phyloP scores from a whole-genome alignment of 2,888 invertebrate species.

The Brachypalpus laphriformis region DNA sequence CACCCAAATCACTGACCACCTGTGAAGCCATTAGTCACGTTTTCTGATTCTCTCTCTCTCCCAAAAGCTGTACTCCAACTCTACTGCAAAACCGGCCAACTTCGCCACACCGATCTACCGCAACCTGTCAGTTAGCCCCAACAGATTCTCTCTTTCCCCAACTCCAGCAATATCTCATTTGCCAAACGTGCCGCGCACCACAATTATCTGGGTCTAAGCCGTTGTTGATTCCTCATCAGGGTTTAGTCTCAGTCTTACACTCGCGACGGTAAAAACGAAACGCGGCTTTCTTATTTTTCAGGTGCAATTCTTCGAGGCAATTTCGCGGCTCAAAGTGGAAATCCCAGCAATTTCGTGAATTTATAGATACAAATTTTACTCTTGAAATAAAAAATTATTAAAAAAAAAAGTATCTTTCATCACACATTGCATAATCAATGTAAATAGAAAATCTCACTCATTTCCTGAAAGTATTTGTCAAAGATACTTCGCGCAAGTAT shows the following conservation, averaged over 20 bases:
- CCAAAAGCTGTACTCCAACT: constrained; percentile 24
- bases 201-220: constrained; percentile 65
- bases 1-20: constrained; percentile 31
- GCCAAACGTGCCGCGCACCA: constrained; percentile 15
- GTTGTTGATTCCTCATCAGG: constrained; percentile 38
- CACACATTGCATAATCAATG: constrained; percentile 13
- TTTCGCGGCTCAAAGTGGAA: constrained; percentile 25
- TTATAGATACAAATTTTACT: constrained; percentile 6
- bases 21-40: constrained; percentile 49
- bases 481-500: constrained; percentile 25
- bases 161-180: constrained; percentile 8
- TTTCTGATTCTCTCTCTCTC: constrained; percentile 13
- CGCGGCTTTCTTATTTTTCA: constrained; percentile 27
- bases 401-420: background rate
- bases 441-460: constrained; percentile 20
- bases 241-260: constrained; percentile 63
- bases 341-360: constrained; percentile 17
- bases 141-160: constrained; percentile 34
- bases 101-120: constrained; percentile 33
- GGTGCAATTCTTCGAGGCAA: constrained; percentile 36
- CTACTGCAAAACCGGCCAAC: constrained; percentile 57
- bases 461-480: constrained; percentile 52
- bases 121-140: constrained; percentile 61
- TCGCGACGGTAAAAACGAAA: constrained; percentile 49
- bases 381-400: background rate